These are phyloP conservation scores for Cetoscarus ocellatus DNA, from an alignment of 2,797 vertebrate genomes.

Conservation along the genomic window DNA sequence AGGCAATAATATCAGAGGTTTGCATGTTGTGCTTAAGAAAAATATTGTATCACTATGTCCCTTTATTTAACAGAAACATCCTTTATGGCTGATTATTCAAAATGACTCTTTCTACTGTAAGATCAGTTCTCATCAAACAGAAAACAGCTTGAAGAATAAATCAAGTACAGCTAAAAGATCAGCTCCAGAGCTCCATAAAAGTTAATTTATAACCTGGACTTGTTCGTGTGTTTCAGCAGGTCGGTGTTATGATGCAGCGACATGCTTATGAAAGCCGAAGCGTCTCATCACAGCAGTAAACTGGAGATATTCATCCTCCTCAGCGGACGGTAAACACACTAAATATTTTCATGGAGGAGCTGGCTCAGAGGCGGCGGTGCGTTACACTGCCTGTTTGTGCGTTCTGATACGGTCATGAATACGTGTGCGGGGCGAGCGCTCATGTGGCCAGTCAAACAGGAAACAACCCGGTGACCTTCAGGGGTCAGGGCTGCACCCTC, in stretches of 20 bases:
- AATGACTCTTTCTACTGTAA: no score
- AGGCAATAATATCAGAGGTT: no score
- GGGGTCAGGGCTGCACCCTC: slow-evolving; percentile 63
- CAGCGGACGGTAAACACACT: slow-evolving; percentile 57
- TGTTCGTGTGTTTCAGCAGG: slow-evolving; percentile 34
- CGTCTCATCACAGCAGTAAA: slow-evolving; percentile 48
- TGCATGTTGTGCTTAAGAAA: no score
- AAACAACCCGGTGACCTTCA: slow-evolving; percentile 69
- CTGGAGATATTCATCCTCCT: slow-evolving; percentile 45
- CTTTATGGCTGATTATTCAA: no score
- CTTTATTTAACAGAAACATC: no score
- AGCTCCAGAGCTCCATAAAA: slow-evolving; percentile 8
- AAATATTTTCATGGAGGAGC: slow-evolving; percentile 35
- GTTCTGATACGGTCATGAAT: slow-evolving; percentile 31
- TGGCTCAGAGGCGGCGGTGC: slow-evolving; percentile 45
- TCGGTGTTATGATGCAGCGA: slow-evolving; percentile 24
- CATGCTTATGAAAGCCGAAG: slow-evolving; percentile 47
- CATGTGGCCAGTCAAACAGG: slow-evolving; percentile 65
- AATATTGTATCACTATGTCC: no score
- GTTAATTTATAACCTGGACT: slow-evolving; percentile 23
- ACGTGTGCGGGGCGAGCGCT: slow-evolving; percentile 19
- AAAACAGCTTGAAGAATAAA: no score
- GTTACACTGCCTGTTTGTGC: slow-evolving; percentile 33
- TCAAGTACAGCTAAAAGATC: background rate
- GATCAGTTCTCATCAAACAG: no score